A percentile compares a stretch with the other conserved stretches of the same genome.
phyloP scores from a whole-genome alignment of 2,113 vertebrate genomes.

The Ceratotherium simum region DNA sequence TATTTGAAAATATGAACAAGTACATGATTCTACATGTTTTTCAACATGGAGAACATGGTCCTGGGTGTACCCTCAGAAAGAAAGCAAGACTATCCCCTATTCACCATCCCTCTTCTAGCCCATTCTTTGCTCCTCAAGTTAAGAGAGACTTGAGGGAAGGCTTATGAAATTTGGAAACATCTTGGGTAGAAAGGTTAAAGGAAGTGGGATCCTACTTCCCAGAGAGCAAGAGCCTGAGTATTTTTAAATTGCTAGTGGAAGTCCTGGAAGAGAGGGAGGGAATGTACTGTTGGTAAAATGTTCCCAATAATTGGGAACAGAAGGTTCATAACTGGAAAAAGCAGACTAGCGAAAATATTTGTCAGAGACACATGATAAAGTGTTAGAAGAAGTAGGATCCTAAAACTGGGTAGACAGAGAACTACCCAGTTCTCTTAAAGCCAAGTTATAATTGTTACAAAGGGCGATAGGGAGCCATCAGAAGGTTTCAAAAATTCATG shows the following conservation, averaged over 20 bases:
- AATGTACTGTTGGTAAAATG: neutral
- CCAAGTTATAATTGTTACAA: neutral
- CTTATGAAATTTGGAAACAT: neutral
- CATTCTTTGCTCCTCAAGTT: neutral
- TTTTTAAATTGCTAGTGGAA: neutral
- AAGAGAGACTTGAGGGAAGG: neutral
- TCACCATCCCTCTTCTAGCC: neutral
- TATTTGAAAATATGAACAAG: constrained; percentile 19
- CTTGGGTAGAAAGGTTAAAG: neutral
- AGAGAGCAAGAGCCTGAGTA: neutral
- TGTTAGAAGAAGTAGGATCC: neutral
- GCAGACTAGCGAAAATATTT: neutral
- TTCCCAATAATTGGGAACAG: neutral
- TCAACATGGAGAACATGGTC: neutral
- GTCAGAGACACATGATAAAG: neutral
- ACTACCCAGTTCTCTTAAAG: too few species aligned
- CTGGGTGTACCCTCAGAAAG: neutral
- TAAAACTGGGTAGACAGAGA: neutral
- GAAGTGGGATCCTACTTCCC: neutral
- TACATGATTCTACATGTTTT: neutral
- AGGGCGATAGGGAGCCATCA: too few species aligned
- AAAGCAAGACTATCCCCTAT: neutral
- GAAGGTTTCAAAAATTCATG: neutral
- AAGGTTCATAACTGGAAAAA: neutral
- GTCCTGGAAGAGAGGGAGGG: neutral